Conservation (phyloP, 2,113 vertebrate genomes). For the Poeciliopsis turrubarensis region DNA sequence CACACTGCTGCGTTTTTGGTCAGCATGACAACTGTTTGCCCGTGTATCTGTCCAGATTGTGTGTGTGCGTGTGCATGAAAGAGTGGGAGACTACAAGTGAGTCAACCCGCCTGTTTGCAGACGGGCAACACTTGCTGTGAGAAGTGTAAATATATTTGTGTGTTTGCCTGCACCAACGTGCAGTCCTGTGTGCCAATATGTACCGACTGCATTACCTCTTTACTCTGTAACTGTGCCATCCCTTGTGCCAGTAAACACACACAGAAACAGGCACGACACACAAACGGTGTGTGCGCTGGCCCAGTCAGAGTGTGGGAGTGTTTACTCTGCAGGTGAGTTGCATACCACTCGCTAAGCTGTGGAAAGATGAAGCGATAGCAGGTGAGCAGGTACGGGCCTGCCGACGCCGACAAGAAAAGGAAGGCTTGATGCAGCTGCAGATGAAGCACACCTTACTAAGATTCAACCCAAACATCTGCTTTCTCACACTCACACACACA, state of each 20-base stretch:
- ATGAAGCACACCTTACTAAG: conserved; percentile 21
- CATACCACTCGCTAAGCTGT: conserved; percentile 50
- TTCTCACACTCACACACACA: conserved; percentile 11
- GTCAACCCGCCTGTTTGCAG: conserved; percentile 47
- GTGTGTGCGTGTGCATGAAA: neutral
- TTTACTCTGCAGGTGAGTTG: conserved; percentile 58
- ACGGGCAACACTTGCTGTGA: conserved; percentile 29
- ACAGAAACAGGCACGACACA: neutral
- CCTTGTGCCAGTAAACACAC: conserved; percentile 10
- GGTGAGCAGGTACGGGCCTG: conserved; percentile 45
- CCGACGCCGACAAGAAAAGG: conserved; percentile 30
- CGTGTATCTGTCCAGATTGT: conserved; percentile 25
- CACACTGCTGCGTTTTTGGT: conserved; percentile 23
- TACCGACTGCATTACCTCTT: conserved; percentile 32
- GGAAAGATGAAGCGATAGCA: conserved; percentile 59
- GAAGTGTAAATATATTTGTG: conserved; percentile 22
- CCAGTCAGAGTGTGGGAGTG: conserved; percentile 35
- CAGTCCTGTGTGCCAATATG: conserved; percentile 26
- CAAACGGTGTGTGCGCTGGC: conserved; percentile 19
- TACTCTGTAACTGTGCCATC: conserved; percentile 3
- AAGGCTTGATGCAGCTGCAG: conserved; percentile 44
- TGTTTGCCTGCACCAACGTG: conserved; percentile 3
- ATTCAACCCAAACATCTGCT: conserved; percentile 48
- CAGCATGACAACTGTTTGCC: conserved; percentile 57
- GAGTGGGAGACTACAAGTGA: conserved; percentile 27